These are phyloP conservation scores for Syrista parreyssii DNA, from an alignment of 2,888 invertebrate species.

Conservation along the genomic window DNA sequence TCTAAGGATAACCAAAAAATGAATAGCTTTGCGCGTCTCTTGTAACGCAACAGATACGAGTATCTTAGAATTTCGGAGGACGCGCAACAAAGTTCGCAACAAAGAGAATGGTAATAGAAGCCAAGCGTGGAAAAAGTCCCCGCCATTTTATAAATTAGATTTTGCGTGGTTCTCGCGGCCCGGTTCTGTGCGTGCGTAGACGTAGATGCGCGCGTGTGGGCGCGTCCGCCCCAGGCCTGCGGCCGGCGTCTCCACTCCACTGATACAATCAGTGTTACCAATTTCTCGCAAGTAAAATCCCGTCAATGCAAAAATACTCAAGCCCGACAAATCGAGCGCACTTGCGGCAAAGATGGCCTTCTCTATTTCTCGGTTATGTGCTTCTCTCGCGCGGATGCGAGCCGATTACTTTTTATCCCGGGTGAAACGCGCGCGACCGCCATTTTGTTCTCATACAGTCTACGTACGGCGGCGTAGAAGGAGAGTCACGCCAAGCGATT, in stretches of 20 bases:
- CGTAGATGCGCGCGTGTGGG: constrained; percentile 38
- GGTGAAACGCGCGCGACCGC: constrained; percentile 33
- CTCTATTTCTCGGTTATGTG: neutral
- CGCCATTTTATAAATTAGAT: constrained; percentile 25
- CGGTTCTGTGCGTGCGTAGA: no score
- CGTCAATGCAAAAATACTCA: constrained; percentile 26
- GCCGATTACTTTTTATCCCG: constrained; percentile 39
- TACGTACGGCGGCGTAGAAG: neutral
- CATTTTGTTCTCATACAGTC: constrained; percentile 41
- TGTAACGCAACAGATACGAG: neutral
- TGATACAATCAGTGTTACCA: constrained; percentile 24
- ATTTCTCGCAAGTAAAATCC: constrained; percentile 16
- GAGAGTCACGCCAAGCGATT: neutral
- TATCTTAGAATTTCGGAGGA: constrained; percentile 18
- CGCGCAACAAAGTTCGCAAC: constrained; percentile 33
- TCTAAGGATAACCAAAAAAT: constrained; percentile 7
- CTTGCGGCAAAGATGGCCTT: no score
- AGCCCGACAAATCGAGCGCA: constrained; percentile 7
- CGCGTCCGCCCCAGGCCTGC: constrained; percentile 51
- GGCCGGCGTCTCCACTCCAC: constrained; percentile 57
- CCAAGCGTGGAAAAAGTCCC: constrained; percentile 19
- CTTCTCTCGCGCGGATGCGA: constrained; percentile 40
- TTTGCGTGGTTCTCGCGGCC: neutral
- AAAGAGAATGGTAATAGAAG: constrained; percentile 21
- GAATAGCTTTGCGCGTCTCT: neutral